Evolutionary conservation across 2,113 vertebrate species (phyloP).

Genomic region (Nibea coibor): DNA sequence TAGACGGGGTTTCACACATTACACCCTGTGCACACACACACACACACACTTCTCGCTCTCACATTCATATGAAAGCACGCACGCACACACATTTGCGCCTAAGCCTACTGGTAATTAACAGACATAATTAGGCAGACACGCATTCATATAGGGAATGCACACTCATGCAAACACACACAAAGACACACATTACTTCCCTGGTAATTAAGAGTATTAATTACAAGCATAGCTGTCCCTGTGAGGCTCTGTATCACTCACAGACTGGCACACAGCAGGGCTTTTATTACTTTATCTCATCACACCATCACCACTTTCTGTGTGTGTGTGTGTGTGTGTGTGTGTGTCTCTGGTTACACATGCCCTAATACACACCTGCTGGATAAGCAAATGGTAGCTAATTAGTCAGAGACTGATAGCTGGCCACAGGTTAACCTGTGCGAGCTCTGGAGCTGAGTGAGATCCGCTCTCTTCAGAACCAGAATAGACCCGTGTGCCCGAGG

Average conservation of each 20-base stretch:
- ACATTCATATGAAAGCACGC: slow-evolving; percentile 36
- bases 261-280: slow-evolving; percentile 72
- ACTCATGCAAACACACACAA: slow-evolving; percentile 49
- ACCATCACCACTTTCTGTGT: slow-evolving; percentile 52
- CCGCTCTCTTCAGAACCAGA: slow-evolving; percentile 23
- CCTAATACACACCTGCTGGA: slow-evolving; percentile 68
- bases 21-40: not conserved
- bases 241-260: slow-evolving; percentile 80
- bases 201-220: slow-evolving; percentile 85
- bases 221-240: slow-evolving; percentile 78
- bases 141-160: slow-evolving; percentile 74
- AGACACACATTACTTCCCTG: slow-evolving; percentile 71
- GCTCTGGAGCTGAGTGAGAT: slow-evolving; percentile 41
- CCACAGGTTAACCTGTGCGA: slow-evolving; percentile 60
- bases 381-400: slow-evolving; percentile 71
- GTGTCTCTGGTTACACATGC: slow-evolving; percentile 56
- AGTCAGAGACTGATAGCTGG: slow-evolving; percentile 68
- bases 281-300: slow-evolving; percentile 76
- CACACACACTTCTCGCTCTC: slow-evolving; percentile 28
- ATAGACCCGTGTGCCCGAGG: slow-evolving; percentile 14
- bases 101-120: slow-evolving; percentile 79
- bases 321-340: slow-evolving; percentile 34
- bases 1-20: slow-evolving; percentile 63
- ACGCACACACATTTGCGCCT: slow-evolving; percentile 58
- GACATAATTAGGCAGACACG: slow-evolving; percentile 80